Evolutionary conservation across 2,888 invertebrate species (phyloP).

Genomic region (Syrphus vitripennis): DNA sequence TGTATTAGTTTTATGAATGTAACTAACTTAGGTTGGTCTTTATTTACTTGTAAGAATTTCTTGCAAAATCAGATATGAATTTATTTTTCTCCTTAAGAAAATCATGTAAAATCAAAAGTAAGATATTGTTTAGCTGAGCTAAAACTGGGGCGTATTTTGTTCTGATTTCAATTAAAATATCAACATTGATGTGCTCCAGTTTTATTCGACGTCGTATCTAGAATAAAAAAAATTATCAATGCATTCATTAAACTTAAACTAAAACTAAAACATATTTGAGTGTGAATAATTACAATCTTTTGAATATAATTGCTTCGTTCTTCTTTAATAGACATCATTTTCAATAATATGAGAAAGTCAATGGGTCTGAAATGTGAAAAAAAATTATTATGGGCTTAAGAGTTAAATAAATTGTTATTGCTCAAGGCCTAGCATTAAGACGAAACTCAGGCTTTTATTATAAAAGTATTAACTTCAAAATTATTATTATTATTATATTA

Average conservation of each 20-base stretch:
- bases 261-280: background rate
- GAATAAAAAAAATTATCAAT: background rate
- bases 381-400: too few species aligned
- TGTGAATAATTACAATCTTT: slow-evolving; percentile 82
- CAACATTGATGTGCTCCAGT: slow-evolving; percentile 83
- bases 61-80: slow-evolving; percentile 83
- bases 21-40: background rate
- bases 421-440: too few species aligned
- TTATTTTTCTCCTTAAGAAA: slow-evolving; percentile 83
- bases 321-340: slow-evolving; percentile 84
- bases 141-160: slow-evolving; percentile 83
- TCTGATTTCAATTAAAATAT: slow-evolving; percentile 83
- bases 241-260: background rate
- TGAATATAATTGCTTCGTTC: slow-evolving; percentile 85
- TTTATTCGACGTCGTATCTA: slow-evolving; percentile 83
- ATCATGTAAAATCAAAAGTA: slow-evolving; percentile 83
- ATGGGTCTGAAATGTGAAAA: slow-evolving; percentile 82
- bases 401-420: too few species aligned
- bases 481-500: too few species aligned
- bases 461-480: too few species aligned
- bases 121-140: slow-evolving; percentile 82
- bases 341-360: slow-evolving; percentile 86
- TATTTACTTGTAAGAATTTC: slow-evolving; percentile 82
- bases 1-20: background rate
- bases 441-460: too few species aligned